phyloP scores from a whole-genome alignment of 2,113 vertebrate species.

The Malurus cyaneus region DNA sequence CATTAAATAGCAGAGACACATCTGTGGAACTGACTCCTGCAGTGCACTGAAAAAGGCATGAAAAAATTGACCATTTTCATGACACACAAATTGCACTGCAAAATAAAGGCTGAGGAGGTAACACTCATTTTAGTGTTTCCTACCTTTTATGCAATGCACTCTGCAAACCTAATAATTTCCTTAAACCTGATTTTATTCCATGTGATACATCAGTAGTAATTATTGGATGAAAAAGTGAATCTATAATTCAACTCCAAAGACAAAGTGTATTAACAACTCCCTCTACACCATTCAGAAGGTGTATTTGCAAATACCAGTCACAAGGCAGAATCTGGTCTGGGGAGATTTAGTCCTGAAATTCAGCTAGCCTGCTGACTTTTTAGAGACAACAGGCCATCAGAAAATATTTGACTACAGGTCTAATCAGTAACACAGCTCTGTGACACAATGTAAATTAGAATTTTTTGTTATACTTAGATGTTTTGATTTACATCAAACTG shows the following conservation, averaged over 20 bases:
- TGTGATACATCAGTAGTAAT: background rate
- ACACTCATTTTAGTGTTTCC: background rate
- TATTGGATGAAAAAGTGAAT: background rate
- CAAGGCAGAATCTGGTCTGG: background rate
- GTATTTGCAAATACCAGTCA: background rate
- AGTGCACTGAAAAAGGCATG: background rate
- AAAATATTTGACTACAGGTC: background rate
- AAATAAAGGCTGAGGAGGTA: background rate
- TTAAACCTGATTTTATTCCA: background rate
- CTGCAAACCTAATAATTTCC: background rate
- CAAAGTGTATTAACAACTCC: background rate
- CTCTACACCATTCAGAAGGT: background rate
- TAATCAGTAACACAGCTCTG: background rate
- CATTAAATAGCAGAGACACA: background rate
- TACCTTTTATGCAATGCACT: background rate
- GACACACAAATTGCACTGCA: background rate
- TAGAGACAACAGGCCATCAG: background rate
- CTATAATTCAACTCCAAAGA: background rate
- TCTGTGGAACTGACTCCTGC: background rate
- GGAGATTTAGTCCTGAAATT: background rate
- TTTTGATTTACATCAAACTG: background rate
- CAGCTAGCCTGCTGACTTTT: background rate
- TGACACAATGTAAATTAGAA: background rate
- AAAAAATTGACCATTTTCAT: background rate
- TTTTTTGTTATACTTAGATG: background rate